Conservation (phyloP, 2,888 invertebrate genomes). For the Pammene aurita region DNA sequence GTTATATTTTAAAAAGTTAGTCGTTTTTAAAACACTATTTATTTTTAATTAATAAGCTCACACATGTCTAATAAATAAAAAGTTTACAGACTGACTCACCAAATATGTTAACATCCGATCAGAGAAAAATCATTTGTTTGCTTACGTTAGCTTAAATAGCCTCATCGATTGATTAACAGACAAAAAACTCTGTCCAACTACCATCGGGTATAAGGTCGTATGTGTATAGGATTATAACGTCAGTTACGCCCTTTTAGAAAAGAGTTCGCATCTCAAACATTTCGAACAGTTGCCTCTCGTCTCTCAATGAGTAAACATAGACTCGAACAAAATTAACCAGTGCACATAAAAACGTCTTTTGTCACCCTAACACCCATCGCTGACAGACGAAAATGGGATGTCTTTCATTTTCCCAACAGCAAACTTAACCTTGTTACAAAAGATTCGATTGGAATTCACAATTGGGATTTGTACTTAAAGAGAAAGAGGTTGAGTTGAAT, state of each 20-base stretch:
- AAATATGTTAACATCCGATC: conserved; percentile 6
- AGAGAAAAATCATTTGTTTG: conserved; percentile 29
- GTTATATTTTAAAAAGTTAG: too few relatives aligned
- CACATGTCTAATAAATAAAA: background rate
- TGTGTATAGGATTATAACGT: background rate
- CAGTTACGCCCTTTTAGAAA: conserved; percentile 4
- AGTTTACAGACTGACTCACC: background rate
- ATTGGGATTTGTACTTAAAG: conserved; percentile 20
- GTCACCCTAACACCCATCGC: conserved; percentile 36
- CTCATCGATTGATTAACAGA: conserved; percentile 62
- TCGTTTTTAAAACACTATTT: too few relatives aligned
- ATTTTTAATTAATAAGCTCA: too few relatives aligned
- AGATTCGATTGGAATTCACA: conserved; percentile 45
- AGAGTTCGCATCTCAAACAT: conserved; percentile 58
- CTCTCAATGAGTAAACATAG: conserved; percentile 66
- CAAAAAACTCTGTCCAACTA: conserved; percentile 44
- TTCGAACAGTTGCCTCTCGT: conserved; percentile 70
- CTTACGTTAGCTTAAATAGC: conserved; percentile 51
- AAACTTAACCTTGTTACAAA: conserved; percentile 49
- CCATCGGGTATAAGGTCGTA: background rate
- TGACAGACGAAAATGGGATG: conserved; percentile 50
- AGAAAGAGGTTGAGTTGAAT: conserved; percentile 11
- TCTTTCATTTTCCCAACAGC: conserved; percentile 44
- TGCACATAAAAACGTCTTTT: conserved; percentile 46
- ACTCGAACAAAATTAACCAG: conserved; percentile 53